These are phyloP conservation scores for Hirundichthys speculiger DNA, from an alignment of 2,113 vertebrate species.

Conservation along the genomic window DNA sequence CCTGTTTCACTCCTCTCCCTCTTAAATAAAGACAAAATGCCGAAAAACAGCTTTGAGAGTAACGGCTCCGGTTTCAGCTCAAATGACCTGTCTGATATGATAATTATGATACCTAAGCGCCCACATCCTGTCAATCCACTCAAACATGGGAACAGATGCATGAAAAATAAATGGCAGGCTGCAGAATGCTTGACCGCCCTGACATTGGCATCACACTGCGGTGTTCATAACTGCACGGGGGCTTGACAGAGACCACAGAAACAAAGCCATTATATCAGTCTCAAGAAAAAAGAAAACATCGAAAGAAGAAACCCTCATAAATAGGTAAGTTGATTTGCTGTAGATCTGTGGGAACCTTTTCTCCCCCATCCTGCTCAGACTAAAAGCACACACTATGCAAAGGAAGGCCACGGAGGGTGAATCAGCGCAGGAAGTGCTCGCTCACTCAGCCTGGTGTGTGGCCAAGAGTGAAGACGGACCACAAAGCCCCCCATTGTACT, in stretches of 20 bases:
- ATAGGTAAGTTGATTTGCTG: constrained; percentile 73
- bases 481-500: constrained; percentile 83
- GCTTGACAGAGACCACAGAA: constrained; percentile 37
- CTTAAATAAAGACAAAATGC: constrained; percentile 74
- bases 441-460: constrained; percentile 84
- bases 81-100: constrained; percentile 73
- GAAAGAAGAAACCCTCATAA: constrained; percentile 54
- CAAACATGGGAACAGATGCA: constrained; percentile 60
- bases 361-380: constrained; percentile 66
- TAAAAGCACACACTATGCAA: constrained; percentile 78
- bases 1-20: constrained; percentile 31
- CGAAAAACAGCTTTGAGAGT: constrained; percentile 53
- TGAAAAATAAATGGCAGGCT: constrained; percentile 71
- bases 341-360: constrained; percentile 77
- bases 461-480: constrained; percentile 80
- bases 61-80: constrained; percentile 67
- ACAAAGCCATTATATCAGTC: constrained; percentile 59
- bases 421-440: constrained; percentile 83
- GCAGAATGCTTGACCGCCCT: constrained; percentile 54
- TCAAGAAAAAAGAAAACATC: not conserved
- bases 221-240: constrained; percentile 49
- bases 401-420: constrained; percentile 77
- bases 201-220: constrained; percentile 58
- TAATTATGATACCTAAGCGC: constrained; percentile 78
- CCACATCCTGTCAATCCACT: constrained; percentile 68